These are phyloP conservation scores for Trichonephila inaurata DNA, from an alignment of 1,140 invertebrate genomes.

Conservation along the genomic window DNA sequence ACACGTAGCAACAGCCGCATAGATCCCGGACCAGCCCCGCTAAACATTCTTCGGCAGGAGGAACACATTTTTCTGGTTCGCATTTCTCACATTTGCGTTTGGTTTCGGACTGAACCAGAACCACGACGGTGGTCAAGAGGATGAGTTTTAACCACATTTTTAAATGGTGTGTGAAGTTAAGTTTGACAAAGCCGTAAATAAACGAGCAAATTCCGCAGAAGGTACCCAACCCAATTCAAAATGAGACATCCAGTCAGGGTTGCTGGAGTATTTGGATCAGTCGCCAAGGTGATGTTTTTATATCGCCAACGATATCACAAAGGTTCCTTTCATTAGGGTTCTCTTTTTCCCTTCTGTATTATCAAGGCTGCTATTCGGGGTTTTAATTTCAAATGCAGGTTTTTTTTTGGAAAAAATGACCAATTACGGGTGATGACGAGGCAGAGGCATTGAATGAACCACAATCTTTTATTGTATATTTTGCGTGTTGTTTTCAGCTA, in stretches of 20 bases:
- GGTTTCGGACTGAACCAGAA: slow-evolving; percentile 25
- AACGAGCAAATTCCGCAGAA: no score
- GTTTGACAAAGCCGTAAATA: background rate
- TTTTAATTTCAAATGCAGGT: background rate
- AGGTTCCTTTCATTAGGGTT: background rate
- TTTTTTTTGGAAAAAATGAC: background rate
- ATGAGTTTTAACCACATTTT: slow-evolving; percentile 45
- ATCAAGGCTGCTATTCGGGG: background rate
- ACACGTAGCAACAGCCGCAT: slow-evolving; percentile 84
- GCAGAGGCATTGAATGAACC: background rate
- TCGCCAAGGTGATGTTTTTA: background rate
- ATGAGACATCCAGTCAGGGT: slow-evolving; percentile 1
- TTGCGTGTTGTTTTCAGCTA: no score
- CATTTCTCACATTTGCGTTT: slow-evolving; percentile 77
- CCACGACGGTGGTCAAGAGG: background rate
- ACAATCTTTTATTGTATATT: no score
- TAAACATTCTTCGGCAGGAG: slow-evolving; percentile 79
- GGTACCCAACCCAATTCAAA: slow-evolving; percentile 1
- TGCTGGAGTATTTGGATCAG: background rate
- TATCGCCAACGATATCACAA: slow-evolving; percentile 37
- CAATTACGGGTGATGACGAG: background rate
- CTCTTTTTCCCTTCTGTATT: background rate
- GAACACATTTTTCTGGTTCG: slow-evolving; percentile 78
- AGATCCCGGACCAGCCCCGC: slow-evolving; percentile 82
- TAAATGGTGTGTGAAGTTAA: background rate